Conservation (phyloP, 2,113 vertebrate genomes). For the Hipposideros armiger region DNA sequence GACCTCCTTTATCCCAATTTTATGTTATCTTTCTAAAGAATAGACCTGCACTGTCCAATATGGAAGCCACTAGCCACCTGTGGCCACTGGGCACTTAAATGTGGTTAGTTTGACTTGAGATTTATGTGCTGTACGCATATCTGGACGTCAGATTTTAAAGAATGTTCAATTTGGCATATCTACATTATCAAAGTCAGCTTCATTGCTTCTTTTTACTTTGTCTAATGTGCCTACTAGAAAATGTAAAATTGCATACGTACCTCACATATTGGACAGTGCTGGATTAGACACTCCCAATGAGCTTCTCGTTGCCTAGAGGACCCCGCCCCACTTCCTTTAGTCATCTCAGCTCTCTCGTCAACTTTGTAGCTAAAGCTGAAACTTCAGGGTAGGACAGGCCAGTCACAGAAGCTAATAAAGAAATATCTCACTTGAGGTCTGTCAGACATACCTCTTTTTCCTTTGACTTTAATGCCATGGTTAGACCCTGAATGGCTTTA, state of each 20-base stretch:
- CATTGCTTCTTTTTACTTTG: neutral
- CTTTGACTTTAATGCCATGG: slow-evolving; percentile 93
- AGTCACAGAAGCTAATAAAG: slow-evolving; percentile 61
- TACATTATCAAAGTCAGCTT: neutral
- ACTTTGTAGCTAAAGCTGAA: slow-evolving; percentile 34
- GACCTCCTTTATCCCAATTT: neutral
- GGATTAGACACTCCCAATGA: neutral
- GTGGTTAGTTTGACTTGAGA: neutral
- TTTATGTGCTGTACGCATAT: neutral
- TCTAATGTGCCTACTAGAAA: slow-evolving; percentile 13
- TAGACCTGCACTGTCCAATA: neutral
- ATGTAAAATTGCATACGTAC: neutral
- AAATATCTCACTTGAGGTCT: slow-evolving; percentile 49
- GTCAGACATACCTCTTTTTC: slow-evolving; percentile 92
- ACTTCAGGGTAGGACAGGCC: slow-evolving; percentile 36
- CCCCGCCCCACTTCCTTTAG: neutral
- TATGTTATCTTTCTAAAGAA: neutral
- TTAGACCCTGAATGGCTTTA: slow-evolving; percentile 98
- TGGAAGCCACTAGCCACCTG: neutral
- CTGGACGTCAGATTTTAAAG: neutral
- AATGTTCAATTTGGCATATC: neutral
- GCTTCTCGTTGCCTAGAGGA: too few relatives aligned
- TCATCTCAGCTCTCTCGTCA: neutral
- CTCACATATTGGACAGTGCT: neutral
- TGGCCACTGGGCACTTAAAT: neutral